phyloP scores from a whole-genome alignment of 2,113 vertebrate genomes.

The Micronisus gabar region DNA sequence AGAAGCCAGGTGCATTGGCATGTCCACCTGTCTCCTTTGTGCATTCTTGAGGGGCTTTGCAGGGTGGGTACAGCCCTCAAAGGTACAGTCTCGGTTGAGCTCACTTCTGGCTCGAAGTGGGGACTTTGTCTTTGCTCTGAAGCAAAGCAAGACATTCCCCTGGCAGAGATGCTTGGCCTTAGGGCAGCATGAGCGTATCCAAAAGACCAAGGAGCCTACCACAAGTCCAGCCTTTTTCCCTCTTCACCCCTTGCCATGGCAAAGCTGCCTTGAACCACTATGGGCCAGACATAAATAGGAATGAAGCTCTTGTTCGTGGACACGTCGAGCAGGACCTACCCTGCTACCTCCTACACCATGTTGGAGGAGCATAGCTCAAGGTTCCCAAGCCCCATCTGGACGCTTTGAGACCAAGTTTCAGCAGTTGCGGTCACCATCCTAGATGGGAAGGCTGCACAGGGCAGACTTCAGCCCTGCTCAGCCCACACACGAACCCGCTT shows the following conservation, averaged over 20 bases:
- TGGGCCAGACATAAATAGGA: neutral
- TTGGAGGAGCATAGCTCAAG: neutral
- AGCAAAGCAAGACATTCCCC: neutral
- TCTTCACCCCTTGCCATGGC: neutral
- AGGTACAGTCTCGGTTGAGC: neutral
- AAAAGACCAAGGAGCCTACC: neutral
- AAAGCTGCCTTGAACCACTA: neutral
- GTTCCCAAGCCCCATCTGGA: neutral
- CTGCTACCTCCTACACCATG: neutral
- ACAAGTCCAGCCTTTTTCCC: neutral
- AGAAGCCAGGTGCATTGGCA: neutral
- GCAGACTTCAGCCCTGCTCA: neutral
- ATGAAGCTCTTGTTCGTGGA: neutral
- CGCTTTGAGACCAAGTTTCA: neutral
- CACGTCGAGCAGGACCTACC: accelerated
- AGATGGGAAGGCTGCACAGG: neutral
- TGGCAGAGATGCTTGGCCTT: neutral
- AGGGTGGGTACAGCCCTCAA: neutral
- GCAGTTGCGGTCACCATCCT: neutral
- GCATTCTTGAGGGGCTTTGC: neutral
- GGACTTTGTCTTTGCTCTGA: neutral
- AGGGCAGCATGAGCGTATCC: accelerated
- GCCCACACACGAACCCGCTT: accelerated
- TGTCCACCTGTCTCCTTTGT: neutral
- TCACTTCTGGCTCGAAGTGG: accelerated